Evolutionary conservation across 2,113 vertebrate species (phyloP), one percentile per base, ranked within the genome.

Genomic region (Colinus virginianus): DNA sequence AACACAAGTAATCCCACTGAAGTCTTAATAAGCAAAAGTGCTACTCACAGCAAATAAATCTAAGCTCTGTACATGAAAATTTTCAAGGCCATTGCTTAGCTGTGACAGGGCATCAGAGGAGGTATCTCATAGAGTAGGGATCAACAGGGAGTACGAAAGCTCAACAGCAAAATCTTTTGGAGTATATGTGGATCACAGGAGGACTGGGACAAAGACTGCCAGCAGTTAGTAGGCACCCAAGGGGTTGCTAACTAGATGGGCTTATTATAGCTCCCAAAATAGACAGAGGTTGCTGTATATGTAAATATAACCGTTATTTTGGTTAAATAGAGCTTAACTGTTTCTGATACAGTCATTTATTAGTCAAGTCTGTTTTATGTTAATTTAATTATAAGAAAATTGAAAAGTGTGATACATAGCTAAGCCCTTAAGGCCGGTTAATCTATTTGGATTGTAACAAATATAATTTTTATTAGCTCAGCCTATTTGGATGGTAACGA

Each of bases 331-430:
- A 97, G 95, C 94, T 97, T 97, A 98, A 97, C 93, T 96, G 81
- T 98, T 98, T 98, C 92, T 96, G 94, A 97, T 97, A 95, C 84
- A 96, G 95, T 85, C 91, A 97, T 98, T 97, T 98, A 97, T 98
- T 98, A 97, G 96, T 98, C 97, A 97, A 96, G 97, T 97, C 97
- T 97, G 90, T 88, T 97, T 97, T 97, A 97, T 97, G 96, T 97
- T 97, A 98, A 98, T 98, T 98, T 98, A 98, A 98, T 98, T 98
- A 98, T 97, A 97, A 97, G 97, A 97, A 98, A 97, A 98, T 97
- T 97, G 97, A 97, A 96, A 97, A 97, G 90, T 98, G 95, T 97
- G 97, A 97, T 97, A 98, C 96, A 97, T 95, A 96, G 97, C 96
- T 98, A 97, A 98, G 97, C 97, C 97, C 96, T 97, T 98, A 97